Evolutionary conservation across 2,888 invertebrate species (phyloP), one percentile per base, ranked within the genome.

Genomic region (Prenolepis imparis): DNA sequence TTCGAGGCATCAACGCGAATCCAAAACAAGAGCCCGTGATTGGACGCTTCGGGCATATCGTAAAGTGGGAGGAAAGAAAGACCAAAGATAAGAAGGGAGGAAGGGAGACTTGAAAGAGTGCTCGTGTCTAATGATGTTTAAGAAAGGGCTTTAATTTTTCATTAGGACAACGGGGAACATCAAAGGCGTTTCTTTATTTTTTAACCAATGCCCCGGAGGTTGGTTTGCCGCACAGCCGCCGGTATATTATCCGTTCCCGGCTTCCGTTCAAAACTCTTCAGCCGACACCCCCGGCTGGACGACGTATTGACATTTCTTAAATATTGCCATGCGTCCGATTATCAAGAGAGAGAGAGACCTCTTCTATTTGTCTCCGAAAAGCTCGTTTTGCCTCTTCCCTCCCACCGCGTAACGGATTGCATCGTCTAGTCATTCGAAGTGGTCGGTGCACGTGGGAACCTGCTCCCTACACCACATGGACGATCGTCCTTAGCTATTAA

Each of bases 101-200:
- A 55, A 48, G 81, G 68, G 89, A n/a, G 52, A 52, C 90, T 91
- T 91, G 87, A 92, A 92, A 93, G 93, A 92, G 91, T 92, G 90
- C 91, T 92, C 92, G 93, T 92, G 92, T 94, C 93, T 94, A 94
- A 94, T 93, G 94, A 94, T 94, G 93, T 94, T 94, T 94, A 94
- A 94, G 93, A 91, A 94, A 93, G 93, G 93, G 93, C 93, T 94
- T 94, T 94, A 94, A 94, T 94, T 94, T 94, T 94, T 94, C 94
- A 94, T 94, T 94, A 94, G 93, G 92, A 93, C 91, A 91, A 90
- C 92, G 91, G 90, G 89, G 90, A 88, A 94, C 93, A 93, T 94
- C 94, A 94, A 94, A 94, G 93, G 89, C 91, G 88, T 92, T 91
- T 91, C 92, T 94, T 92, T 92, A 92, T 94, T 94, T 94, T 94